Evolutionary conservation across 2,888 invertebrate species (phyloP), one percentile per base, ranked within the genome.

Genomic region (Globia sparganii): DNA sequence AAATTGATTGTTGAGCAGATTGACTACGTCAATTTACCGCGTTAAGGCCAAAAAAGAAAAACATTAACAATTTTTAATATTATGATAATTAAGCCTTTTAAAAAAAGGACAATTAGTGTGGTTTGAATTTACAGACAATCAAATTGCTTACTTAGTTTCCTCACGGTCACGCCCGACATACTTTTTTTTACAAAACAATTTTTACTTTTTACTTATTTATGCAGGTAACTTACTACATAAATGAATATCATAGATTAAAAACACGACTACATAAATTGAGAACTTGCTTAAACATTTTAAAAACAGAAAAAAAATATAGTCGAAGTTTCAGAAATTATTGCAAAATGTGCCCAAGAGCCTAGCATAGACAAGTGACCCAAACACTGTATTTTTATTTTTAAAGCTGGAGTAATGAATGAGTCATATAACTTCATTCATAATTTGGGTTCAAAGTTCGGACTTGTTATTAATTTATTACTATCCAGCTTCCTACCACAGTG

Each of bases 371-470:
- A 64, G n/a, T 37, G 53, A 61, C 40, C 2, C 37, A n/a, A 37
- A 37, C 34, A 40, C 0, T 4, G 8, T 61, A 5, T 37, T 64
- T n/a, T 53, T 9, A 25, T 25, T 53, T 58, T 34, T 21, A 1
- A 34, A 64, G 34, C 15, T 18, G 18, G 56, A n/a, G 28, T 28
- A 18, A 34, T 31, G 43, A 67, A 70, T 83, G 65, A 72, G 13
- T 72, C 58, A 58, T 49, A 58, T 21, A 68, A 72, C n/a, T 74
- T 76, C 77, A 75, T 81, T 76, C 74, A 75, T 66, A 70, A 53
- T 61, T 65, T 31, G 56, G 59, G 87, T 78, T 78, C 85, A 80
- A 83, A 85, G 80, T 87, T 85, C 85, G 56, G 75, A 77, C 37
- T 28, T 53, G 77, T 40, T 53, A 49, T 40, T 11, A 40, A 11